These are phyloP conservation scores for Entomobrya proxima DNA, from an alignment of 2,888 invertebrate genomes.

Conservation along the genomic window DNA sequence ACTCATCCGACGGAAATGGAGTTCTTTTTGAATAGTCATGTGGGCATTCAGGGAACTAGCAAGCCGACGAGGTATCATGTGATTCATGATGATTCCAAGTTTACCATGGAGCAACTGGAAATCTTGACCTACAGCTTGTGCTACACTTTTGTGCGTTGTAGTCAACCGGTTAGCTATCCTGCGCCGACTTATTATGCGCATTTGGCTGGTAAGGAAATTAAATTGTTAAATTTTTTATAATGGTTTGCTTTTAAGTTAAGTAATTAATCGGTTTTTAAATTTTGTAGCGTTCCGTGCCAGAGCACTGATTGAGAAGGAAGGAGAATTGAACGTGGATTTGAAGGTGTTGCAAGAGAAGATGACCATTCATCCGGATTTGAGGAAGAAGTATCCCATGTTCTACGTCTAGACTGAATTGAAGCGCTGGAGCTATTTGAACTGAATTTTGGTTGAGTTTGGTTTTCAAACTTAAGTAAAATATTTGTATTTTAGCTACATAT, in stretches of 20 bases:
- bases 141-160: conserved; percentile 90
- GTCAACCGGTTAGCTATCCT: conserved; percentile 79
- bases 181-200: conserved; percentile 60
- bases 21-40: conserved; percentile 79
- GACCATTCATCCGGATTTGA: conserved; percentile 24
- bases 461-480: too few species aligned
- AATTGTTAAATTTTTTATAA: not conserved
- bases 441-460: too few species aligned
- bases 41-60: conserved; percentile 78
- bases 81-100: conserved; percentile 86
- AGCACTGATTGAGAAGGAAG: conserved; percentile 41
- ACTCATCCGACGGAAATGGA: conserved; percentile 79
- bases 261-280: not conserved
- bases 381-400: conserved; percentile 53
- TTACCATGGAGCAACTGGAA: conserved; percentile 86
- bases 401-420: too few species aligned
- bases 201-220: conserved; percentile 35
- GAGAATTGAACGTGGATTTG: conserved; percentile 62
- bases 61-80: conserved; percentile 83
- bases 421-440: too few species aligned
- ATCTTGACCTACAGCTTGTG: conserved; percentile 89
- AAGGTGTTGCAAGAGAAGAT: not conserved
- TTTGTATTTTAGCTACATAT: too few species aligned
- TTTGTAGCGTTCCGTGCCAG: conserved; percentile 38
- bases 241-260: not conserved